These are phyloP conservation scores for Alectoris magna DNA, from an alignment of 2,797 vertebrate species.

Conservation along the genomic window DNA sequence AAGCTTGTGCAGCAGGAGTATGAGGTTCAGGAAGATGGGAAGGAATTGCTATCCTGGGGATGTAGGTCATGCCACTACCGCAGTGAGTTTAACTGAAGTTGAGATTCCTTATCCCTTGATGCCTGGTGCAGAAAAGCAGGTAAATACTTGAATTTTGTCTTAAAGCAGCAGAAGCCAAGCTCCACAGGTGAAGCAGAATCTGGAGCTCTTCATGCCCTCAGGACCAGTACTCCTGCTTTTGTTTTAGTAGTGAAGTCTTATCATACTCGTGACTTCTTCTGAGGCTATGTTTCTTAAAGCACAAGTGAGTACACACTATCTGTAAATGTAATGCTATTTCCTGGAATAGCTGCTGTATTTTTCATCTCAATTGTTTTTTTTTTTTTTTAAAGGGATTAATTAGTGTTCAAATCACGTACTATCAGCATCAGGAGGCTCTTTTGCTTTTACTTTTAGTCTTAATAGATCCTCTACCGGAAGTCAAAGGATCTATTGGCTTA, in stretches of 20 bases:
- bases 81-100: background rate
- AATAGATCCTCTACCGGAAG: background rate
- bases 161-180: background rate
- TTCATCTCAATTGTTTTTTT: background rate
- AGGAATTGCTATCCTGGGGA: background rate
- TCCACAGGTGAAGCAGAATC: background rate
- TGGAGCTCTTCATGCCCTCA: background rate
- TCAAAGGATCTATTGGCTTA: background rate
- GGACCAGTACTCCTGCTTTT: background rate
- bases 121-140: background rate
- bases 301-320: background rate
- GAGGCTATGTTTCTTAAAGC: background rate
- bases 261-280: background rate
- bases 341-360: background rate
- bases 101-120: background rate
- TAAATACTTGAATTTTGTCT: background rate
- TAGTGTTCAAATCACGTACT: background rate
- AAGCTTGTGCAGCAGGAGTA: background rate
- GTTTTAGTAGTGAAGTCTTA: background rate
- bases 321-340: background rate
- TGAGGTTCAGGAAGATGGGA: background rate
- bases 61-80: background rate
- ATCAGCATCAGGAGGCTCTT: background rate
- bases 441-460: background rate
- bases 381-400: background rate